Base-by-base conservation (phyloP, 2,888 invertebrate species). In the Tethea ocularis region DNA sequence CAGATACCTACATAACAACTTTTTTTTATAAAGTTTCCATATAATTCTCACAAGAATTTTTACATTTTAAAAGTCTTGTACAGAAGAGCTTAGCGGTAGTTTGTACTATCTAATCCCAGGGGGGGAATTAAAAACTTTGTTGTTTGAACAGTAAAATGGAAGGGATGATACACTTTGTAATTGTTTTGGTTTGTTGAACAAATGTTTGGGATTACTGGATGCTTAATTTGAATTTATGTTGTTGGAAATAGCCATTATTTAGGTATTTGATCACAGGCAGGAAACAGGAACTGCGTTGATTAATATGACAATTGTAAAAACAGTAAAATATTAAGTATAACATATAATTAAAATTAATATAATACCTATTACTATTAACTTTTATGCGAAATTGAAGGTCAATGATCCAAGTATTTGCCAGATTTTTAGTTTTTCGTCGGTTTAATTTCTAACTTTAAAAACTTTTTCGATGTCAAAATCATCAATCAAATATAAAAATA, bases 161-260 rank as follows among this genome's bases (percentile, higher is more conserved):
- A 20, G 20, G 54, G n/a, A 33, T 17, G 29, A 54, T 33, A 33
- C 54, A n/a, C 33, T 36, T 36, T 54, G 54, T 13, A 54, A 54
- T 54, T 54, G 54, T 54, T 54, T 54, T 54, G 54, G 54, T 54
- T 54, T 54, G 54, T 54, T 33, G 8, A 33, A 54, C 52, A 17
- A 29, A 20, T 23, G 22, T 4, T 24, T 26, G 54, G 54, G 53
- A 29, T 46, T 46, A 46, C 20, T 22, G 54, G 36, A 33, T 54
- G 46, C n/a, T 46, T 46, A 46, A 46, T 46, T 46, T 46, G n/a
- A 46, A 46, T 46, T 10, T 20, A 46, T 46, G 46, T 46, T 46
- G 41, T 41, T 46, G 46, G 6, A 33, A 33, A 38, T 38, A 38
- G 38, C 15, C 20, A 10, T 46, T 46, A 46, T 46, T 46, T 46